Base-by-base conservation (phyloP, 2,113 vertebrate genomes). In the Hystrix cristata region DNA sequence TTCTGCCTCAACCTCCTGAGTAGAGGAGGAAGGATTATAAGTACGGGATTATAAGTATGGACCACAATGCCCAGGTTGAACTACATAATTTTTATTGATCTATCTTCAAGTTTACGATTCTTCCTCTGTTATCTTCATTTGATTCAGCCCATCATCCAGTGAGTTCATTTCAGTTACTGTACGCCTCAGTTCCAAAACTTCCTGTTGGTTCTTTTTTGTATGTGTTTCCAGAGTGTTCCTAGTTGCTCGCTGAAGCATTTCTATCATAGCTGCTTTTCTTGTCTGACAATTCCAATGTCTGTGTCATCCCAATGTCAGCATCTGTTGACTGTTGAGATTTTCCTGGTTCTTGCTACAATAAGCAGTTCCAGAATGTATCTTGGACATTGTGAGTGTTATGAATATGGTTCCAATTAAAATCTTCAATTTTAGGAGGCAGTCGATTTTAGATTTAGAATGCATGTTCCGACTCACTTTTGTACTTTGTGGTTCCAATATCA, bases 181-280 rank as follows among this genome's bases (percentile, higher is more conserved):
- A 38, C 46, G 72, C 72, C 88, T 72, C 76, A 87, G 60, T 80
- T 92, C n/a, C 76, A 48, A 96, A 94, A 83, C 6, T n/a, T 92
- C 85, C 31, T 53, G 80, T 85, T 72, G 81, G 29, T 81, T 91
- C n/a, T 95, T 67, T 62, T 72, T 76, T 93, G 60, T 34, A 84
- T 23, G 91, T 92, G 60, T 86, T 76, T 97, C 19, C 59, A 91
- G 86, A 88, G 29, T 85, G 34, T 67, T 92, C 62, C 12, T 60
- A 76, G 86, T 59, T 46, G 72, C 51, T 62, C 53, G 3, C 4
- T 95, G 60, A 74, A 86, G 27, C 34, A 55, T 60, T 87, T 84
- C 69, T 92, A 91, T 29, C 21, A 34, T 6, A 59, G 46, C 29
- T 31, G 55, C 2, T 88, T 64, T 91, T 90, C 85, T 91, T 85